Percentiles rank a stretch among this genome's conserved stretches.
phyloP scores from a whole-genome alignment of 2,113 vertebrate species.

The Cottus gobio region DNA sequence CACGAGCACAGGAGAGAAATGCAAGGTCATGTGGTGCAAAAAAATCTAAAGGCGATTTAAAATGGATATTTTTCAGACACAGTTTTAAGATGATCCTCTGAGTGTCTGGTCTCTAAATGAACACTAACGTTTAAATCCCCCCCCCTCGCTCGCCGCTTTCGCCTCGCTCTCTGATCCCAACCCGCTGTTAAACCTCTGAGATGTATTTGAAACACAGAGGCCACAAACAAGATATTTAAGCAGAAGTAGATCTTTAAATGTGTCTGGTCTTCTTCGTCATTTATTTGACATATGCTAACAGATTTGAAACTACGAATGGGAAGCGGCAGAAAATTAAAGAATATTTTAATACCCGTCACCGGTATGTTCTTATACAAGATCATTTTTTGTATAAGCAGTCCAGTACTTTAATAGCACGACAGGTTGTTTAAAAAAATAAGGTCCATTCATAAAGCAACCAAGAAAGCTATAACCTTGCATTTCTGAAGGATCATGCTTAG shows the following conservation, averaged over 20 bases:
- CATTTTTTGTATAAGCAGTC: not conserved
- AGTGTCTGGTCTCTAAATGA: constrained; percentile 73
- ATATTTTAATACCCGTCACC: constrained; percentile 11
- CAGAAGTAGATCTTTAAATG: constrained; percentile 61
- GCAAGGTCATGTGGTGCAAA: constrained; percentile 40
- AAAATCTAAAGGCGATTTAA: constrained; percentile 56
- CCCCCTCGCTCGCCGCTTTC: not conserved
- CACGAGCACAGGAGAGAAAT: constrained; percentile 23
- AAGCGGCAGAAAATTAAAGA: constrained; percentile 1
- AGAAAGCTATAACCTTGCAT: not conserved
- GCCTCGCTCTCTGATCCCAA: constrained; percentile 44
- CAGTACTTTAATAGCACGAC: constrained; percentile 19
- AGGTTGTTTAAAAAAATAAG: constrained; percentile 26
- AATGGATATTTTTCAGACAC: constrained; percentile 56
- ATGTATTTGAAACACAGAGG: constrained; percentile 68
- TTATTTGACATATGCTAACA: constrained; percentile 6
- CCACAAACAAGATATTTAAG: constrained; percentile 54
- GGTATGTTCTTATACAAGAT: not conserved
- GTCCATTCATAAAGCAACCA: not conserved
- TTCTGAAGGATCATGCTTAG: constrained; percentile 10
- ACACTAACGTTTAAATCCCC: constrained; percentile 65
- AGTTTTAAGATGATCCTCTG: constrained; percentile 71
- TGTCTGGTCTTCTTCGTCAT: constrained; percentile 18
- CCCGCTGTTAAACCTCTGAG: constrained; percentile 60
- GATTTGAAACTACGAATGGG: constrained; percentile 35